phyloP scores from a whole-genome alignment of 2,888 invertebrate genomes.

The Cacoxenus indagator region DNA sequence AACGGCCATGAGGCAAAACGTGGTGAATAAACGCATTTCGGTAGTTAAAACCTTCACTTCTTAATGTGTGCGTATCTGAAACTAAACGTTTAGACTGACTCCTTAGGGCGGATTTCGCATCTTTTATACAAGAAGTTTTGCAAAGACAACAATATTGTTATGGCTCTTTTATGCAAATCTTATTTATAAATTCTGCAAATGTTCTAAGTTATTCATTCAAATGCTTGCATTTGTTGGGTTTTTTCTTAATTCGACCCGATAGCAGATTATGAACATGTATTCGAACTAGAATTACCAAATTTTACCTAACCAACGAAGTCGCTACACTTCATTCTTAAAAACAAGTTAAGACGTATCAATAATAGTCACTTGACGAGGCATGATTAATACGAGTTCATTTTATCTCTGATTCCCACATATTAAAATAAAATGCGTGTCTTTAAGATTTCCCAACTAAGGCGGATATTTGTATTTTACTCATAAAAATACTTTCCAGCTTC shows the following conservation, averaged over 20 bases:
- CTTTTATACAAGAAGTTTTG: slow-evolving; percentile 55
- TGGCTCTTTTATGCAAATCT: slow-evolving; percentile 56
- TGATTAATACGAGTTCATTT: neutral
- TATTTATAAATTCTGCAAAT: slow-evolving; percentile 46
- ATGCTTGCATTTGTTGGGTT: slow-evolving; percentile 25
- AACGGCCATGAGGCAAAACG: slow-evolving; percentile 54
- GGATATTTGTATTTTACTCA: too few species aligned
- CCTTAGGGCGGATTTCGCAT: slow-evolving; percentile 40
- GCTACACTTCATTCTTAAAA: neutral
- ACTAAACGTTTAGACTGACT: slow-evolving; percentile 54
- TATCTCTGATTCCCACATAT: neutral
- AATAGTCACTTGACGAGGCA: neutral
- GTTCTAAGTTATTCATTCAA: slow-evolving; percentile 34
- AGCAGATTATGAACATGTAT: slow-evolving; percentile 7
- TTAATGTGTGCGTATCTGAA: slow-evolving; percentile 31
- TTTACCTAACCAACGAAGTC: neutral
- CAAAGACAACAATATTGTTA: slow-evolving; percentile 60
- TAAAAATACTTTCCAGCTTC: too few species aligned
- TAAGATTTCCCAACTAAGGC: too few species aligned
- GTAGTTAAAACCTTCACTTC: neutral
- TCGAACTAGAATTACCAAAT: neutral
- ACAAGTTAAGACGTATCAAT: neutral
- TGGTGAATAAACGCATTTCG: slow-evolving; percentile 51
- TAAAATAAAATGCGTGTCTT: too few species aligned
- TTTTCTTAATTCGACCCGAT: slow-evolving; percentile 17